Evolutionary conservation across 2,113 vertebrate genomes (phyloP).

Genomic region (Oreochromis tanganicae): DNA sequence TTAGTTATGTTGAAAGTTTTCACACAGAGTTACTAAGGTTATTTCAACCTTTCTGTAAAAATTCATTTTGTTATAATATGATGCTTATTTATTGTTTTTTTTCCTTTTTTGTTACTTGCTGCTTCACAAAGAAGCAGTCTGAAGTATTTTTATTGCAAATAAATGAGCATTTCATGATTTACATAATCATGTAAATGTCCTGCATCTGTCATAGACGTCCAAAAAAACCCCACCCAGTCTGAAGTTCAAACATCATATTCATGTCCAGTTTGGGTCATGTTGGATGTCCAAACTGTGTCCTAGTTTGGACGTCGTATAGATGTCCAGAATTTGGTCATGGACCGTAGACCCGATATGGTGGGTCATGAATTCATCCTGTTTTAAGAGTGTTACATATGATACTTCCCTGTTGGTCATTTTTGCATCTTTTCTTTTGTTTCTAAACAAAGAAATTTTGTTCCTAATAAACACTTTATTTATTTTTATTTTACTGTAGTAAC

Average conservation of each 20-base stretch:
- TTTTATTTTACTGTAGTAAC: neutral
- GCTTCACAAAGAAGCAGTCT: neutral
- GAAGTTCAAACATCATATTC: neutral
- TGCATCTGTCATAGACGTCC: neutral
- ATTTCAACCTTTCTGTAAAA: neutral
- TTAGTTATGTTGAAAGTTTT: neutral
- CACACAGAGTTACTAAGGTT: neutral
- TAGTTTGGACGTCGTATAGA: neutral
- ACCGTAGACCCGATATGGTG: accelerated
- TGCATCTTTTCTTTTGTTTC: neutral
- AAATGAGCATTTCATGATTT: neutral
- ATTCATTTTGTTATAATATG: neutral
- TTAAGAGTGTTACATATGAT: neutral
- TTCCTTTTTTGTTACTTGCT: neutral
- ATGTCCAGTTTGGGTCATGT: neutral
- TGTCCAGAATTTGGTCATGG: neutral
- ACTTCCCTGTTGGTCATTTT: neutral
- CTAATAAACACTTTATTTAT: neutral
- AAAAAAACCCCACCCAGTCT: neutral
- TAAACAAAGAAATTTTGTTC: neutral
- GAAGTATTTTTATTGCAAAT: too few relatives aligned
- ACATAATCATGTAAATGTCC: neutral
- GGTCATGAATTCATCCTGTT: neutral
- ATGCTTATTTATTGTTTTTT: neutral
- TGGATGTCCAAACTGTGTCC: accelerated